Base-by-base conservation (phyloP, 1,140 invertebrate species). In the Pissodes strobi region DNA sequence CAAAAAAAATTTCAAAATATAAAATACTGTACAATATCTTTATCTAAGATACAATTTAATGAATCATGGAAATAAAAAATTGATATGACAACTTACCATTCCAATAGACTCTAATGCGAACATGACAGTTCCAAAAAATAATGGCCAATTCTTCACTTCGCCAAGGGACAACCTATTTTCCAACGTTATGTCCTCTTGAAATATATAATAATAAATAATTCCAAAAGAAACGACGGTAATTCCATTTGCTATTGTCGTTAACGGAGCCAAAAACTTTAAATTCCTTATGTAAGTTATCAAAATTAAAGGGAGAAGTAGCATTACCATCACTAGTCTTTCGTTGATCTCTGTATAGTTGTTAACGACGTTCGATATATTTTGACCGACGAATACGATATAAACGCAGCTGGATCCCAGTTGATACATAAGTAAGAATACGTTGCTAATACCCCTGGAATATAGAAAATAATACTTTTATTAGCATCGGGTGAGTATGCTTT, bases 381-480 rank as follows among this genome's bases (percentile, higher is more conserved):
- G 84, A 0, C 90, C 83, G 45, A 95, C 88, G 74, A 95, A 95
- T 0, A 95, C 87, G 17, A 91, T 85, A 75, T 95, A 95, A 2
- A 94, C 91, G 78, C 91, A 92, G 74, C 92, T 93, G 65, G 92
- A 90, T 25, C 93, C 93, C 72, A 94, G 78, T 78, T 95, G 93
- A 69, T 92, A 93, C 41, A 93, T 82, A 59, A 92, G 78, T 17
- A 95, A 81, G 71, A 92, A 90, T 1, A 78, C 67, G 68, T 90
- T 90, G 2, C 87, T 81, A 10, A 85, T 68, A 57, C 81, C 79
- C 15, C 85, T 86, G 70, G 21, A 74, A 69, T 12, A n/a, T 70
- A 17, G 78, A 73, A 70, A 66, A 67, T n/a, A n/a, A n/a, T n/a
- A n/a, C n/a, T n/a, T n/a, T n/a, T n/a, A n/a, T n/a, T n/a, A n/a